phyloP scores from a whole-genome alignment of 2,113 vertebrate genomes.

The Xiphias gladius region DNA sequence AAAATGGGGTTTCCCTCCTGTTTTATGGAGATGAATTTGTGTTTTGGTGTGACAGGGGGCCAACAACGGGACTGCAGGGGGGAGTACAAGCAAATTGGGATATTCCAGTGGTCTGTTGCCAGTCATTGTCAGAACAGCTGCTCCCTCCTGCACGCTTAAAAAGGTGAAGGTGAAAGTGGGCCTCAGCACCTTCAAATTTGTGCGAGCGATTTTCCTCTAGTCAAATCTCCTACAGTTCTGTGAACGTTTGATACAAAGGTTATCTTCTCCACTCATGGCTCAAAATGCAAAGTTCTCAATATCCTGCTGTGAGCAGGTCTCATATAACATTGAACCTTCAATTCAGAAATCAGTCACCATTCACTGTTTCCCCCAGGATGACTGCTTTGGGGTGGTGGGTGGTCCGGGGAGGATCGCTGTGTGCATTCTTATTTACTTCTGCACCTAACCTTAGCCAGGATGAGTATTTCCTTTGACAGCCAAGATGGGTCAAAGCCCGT shows the following conservation, averaged over 20 bases:
- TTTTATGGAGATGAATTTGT: slow-evolving; percentile 20
- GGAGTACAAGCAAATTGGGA: background rate
- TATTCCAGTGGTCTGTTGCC: background rate
- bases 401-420: too few relatives aligned
- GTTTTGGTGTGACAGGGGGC: background rate
- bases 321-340: background rate
- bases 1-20: slow-evolving; percentile 14
- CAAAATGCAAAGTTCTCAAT: background rate
- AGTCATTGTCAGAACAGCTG: background rate
- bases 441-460: too few relatives aligned
- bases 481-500: too few relatives aligned
- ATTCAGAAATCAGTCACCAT: background rate
- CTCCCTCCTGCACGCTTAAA: background rate
- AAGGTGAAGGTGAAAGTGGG: background rate
- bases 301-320: background rate
- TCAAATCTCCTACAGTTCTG: background rate
- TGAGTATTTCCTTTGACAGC: too few relatives aligned
- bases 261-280: background rate
- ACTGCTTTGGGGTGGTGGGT: too few relatives aligned
- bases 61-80: background rate
- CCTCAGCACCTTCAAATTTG: background rate
- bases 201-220: background rate
- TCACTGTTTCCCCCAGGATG: too few relatives aligned
- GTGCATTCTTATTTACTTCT: too few relatives aligned
- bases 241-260: background rate